A percentile compares a stretch with the other conserved stretches of the same genome.
These are phyloP conservation scores for Acanthiza pusilla DNA, from an alignment of 2,797 vertebrate genomes.

Conservation along the genomic window DNA sequence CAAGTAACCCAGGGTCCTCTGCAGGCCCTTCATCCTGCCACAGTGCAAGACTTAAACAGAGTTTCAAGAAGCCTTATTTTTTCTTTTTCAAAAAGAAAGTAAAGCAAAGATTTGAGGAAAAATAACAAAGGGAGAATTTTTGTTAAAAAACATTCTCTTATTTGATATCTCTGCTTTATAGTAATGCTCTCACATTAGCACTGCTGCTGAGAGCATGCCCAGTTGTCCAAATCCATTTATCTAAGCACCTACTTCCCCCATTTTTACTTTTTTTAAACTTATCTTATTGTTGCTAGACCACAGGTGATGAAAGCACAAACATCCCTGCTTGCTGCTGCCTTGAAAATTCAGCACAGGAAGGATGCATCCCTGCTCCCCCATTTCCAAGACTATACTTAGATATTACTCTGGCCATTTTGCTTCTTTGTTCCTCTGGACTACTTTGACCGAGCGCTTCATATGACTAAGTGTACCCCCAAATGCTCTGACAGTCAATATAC, in stretches of 20 bases:
- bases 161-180: not conserved
- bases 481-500: not conserved
- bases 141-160: not conserved
- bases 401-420: not conserved
- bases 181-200: not conserved
- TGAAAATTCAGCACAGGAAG: not conserved
- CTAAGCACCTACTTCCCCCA: not conserved
- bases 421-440: not conserved
- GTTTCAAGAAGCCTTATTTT: not conserved
- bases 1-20: not conserved
- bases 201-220: not conserved
- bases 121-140: not conserved
- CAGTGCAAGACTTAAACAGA: not conserved
- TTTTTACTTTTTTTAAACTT: not conserved
- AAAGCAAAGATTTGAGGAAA: not conserved
- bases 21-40: not conserved
- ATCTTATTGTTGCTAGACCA: not conserved
- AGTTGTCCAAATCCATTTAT: not conserved
- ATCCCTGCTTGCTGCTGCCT: not conserved
- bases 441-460: not conserved
- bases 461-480: not conserved
- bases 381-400: not conserved
- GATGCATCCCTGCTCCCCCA: not conserved
- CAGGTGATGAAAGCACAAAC: not conserved
- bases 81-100: not conserved